phyloP scores from a whole-genome alignment of 2,888 invertebrate species.

The Leucoma salicis region DNA sequence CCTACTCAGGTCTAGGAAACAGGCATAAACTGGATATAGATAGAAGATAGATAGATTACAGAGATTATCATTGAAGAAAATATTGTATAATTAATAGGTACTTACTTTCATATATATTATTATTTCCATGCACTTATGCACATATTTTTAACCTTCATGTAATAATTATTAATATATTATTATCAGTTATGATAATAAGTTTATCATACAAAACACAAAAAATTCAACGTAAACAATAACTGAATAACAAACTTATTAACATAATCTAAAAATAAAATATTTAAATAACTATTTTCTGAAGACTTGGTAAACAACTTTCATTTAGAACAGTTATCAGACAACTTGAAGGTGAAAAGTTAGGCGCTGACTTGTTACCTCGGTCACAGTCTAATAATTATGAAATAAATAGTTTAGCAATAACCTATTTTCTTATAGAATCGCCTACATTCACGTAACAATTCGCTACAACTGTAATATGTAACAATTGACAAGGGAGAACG shows the following conservation, averaged over 20 bases:
- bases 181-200: neutral
- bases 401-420: constrained; percentile 29
- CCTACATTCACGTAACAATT: constrained; percentile 2
- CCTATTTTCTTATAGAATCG: constrained; percentile 16
- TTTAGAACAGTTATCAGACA: constrained; percentile 7
- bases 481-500: neutral
- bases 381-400: constrained; percentile 28
- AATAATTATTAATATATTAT: too few relatives aligned
- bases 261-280: neutral
- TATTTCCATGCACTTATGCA: too few relatives aligned
- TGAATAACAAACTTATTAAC: constrained; percentile 10
- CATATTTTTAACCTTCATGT: too few relatives aligned
- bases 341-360: constrained; percentile 12
- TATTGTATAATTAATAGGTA: too few relatives aligned
- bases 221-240: constrained; percentile 1
- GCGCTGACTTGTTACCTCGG: constrained; percentile 24
- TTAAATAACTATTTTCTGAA: neutral
- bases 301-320: constrained; percentile 14
- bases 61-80: too few relatives aligned
- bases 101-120: too few relatives aligned
- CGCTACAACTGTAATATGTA: neutral
- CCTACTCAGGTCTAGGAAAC: too few relatives aligned
- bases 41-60: too few relatives aligned
- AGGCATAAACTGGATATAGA: too few relatives aligned
- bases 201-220: neutral